Percentiles rank a stretch among this genome's conserved stretches.
Evolutionary conservation across 2,113 vertebrate genomes (phyloP).

Genomic region (Polyodon spathula): DNA sequence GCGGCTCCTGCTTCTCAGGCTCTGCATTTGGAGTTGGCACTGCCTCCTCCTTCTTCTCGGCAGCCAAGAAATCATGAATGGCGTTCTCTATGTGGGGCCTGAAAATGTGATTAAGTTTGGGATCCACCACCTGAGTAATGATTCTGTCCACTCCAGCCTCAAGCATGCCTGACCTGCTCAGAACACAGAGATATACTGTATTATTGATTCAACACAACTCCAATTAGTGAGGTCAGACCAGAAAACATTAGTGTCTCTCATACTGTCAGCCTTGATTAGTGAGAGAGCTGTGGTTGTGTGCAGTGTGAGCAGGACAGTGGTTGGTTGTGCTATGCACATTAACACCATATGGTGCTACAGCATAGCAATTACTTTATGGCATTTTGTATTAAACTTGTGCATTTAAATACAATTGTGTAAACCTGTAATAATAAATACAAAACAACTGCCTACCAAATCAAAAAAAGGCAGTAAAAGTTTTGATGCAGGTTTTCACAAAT

Average conservation of each 20-base stretch:
- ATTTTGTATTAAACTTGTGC: too few relatives aligned
- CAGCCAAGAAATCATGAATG: conserved; percentile 80
- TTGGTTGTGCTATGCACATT: neutral
- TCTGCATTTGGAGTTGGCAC: conserved; percentile 64
- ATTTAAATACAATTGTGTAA: too few relatives aligned
- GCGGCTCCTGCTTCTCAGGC: conserved; percentile 63
- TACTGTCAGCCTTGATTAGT: conserved; percentile 64
- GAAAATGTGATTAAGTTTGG: conserved; percentile 81
- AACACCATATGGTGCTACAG: too few relatives aligned
- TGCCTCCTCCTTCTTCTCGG: conserved; percentile 64
- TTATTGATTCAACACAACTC: conserved; percentile 49
- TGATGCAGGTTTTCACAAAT: too few relatives aligned
- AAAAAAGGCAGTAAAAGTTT: too few relatives aligned
- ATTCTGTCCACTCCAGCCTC: conserved; percentile 88
- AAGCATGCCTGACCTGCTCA: conserved; percentile 82
- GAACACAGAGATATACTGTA: conserved; percentile 63
- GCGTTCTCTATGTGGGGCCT: conserved; percentile 86
- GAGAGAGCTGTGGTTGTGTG: conserved; percentile 19
- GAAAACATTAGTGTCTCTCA: conserved; percentile 72
- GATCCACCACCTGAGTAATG: conserved; percentile 90
- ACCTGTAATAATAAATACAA: too few relatives aligned
- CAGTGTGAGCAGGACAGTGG: neutral
- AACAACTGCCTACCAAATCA: too few relatives aligned
- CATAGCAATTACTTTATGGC: too few relatives aligned
- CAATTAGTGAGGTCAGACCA: conserved; percentile 61